Conservation (phyloP, 2,888 invertebrate species). For the Megalurothrips usitatus region DNA sequence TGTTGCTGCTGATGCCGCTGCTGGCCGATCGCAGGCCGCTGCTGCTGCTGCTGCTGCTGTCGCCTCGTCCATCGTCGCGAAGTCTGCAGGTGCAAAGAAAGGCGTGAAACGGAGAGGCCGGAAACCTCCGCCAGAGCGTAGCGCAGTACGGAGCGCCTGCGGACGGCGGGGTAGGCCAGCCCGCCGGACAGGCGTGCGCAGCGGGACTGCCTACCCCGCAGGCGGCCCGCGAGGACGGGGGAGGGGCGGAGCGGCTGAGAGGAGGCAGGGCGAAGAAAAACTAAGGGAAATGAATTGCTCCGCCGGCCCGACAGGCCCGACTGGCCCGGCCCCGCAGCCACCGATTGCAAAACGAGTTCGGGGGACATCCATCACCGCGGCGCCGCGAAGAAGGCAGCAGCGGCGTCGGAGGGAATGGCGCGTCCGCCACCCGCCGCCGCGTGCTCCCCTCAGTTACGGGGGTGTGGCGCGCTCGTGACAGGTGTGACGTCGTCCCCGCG, state of each 20-base stretch:
- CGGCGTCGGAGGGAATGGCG: no score
- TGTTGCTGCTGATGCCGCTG: constrained; percentile 23
- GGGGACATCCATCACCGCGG: neutral
- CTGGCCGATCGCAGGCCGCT: constrained; percentile 32
- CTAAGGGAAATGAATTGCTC: no score
- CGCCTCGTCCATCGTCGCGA: constrained; percentile 36
- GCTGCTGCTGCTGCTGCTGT: constrained; percentile 34
- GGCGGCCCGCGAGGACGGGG: neutral
- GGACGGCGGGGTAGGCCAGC: neutral
- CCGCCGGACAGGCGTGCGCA: neutral
- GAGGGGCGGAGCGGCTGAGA: neutral
- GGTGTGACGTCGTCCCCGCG: no score
- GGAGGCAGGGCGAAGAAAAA: neutral
- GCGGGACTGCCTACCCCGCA: neutral
- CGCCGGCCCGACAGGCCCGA: neutral
- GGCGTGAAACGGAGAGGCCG: neutral
- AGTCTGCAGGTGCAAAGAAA: constrained; percentile 32
- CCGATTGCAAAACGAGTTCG: neutral
- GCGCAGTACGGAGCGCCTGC: neutral
- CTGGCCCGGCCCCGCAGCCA: neutral
- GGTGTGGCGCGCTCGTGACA: no score
- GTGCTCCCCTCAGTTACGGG: no score
- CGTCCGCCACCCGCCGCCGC: no score
- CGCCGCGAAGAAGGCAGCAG: neutral
- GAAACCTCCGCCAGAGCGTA: no score